phyloP scores from a whole-genome alignment of 2,113 vertebrate genomes.

The Sialia sialis region DNA sequence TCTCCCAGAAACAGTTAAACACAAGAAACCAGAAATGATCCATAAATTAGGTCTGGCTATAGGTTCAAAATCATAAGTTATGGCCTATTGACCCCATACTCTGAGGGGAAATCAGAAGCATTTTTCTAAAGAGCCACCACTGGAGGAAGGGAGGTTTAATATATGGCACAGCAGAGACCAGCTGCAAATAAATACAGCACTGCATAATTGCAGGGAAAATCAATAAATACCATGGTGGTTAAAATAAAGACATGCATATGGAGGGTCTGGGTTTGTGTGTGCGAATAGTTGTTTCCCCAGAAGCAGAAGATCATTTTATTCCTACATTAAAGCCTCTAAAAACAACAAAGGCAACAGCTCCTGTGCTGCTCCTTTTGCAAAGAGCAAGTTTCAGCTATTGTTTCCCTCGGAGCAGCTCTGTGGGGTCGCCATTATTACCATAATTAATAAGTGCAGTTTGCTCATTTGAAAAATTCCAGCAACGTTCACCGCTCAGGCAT shows the following conservation, averaged over 20 bases:
- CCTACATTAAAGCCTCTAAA: background rate
- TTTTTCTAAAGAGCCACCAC: conserved; percentile 25
- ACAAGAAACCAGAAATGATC: conserved; percentile 12
- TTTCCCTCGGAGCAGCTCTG: background rate
- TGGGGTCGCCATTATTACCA: background rate
- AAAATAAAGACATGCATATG: background rate
- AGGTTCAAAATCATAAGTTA: conserved; percentile 50
- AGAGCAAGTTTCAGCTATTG: background rate
- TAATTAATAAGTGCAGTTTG: conserved; percentile 50
- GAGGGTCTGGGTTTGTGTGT: background rate
- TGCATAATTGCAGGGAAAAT: conserved; percentile 17
- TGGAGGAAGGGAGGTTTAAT: conserved; percentile 17
- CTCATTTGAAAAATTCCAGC: background rate
- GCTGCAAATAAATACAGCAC: background rate
- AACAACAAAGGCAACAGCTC: background rate
- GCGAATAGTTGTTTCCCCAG: background rate
- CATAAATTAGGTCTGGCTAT: conserved; percentile 52
- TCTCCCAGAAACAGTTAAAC: conserved; percentile 20
- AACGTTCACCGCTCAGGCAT: background rate
- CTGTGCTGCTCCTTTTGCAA: background rate
- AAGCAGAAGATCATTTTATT: background rate
- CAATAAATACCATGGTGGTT: background rate
- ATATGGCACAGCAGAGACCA: background rate
- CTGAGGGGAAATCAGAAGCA: conserved; percentile 44
- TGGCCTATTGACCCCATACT: conserved; percentile 53